Base-by-base conservation (phyloP, 2,797 vertebrate species). In the Oophaga sylvatica region DNA sequence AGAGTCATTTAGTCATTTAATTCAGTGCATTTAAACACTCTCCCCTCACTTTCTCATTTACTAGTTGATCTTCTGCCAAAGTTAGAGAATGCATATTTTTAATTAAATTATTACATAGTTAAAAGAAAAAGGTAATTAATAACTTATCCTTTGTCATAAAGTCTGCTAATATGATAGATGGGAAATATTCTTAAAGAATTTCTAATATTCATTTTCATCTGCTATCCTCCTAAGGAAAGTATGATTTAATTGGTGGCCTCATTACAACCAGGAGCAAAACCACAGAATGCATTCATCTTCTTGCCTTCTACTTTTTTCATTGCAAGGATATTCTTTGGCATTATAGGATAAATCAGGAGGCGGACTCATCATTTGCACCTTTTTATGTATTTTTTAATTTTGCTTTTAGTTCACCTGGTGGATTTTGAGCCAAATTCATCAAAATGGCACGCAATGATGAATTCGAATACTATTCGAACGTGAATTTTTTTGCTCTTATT, bases 71-170 rank as follows among this genome's bases (percentile, higher is more conserved):
- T 68, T 70, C 60, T 88, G 83, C 78, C 83, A 85, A 53, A 85
- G 78, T 59, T 41, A 70, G 60, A 48, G 83, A 85, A 76, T 84
- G 83, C 78, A 85, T 85, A 73, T 82, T 88, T 88, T 81, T 88
- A 88, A 88, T 88, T 88, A 88, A 85, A 88, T 88, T 81, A 88
- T 85, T 70, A 62, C 56, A 62, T 75, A 53, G 77, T 88, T 81
- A 77, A 85, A 76, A 57, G 48, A 85, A 81, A 81, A 19, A 48
- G 79, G 60, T 70, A 81, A 88, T 88, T 85, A 88, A 88, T 85
- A 88, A 75, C 71, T 26, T 73, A 41, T 22, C 85, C 29, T 80
- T 85, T 85, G 80, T 84, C 56, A 80, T 31, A 59, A 35, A 48
- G 19, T 80, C 67, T 19, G 48, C 48, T 75, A 79, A 70, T 41